Base-by-base conservation (phyloP, 2,797 vertebrate species). In the Sebastes steindachneri region DNA sequence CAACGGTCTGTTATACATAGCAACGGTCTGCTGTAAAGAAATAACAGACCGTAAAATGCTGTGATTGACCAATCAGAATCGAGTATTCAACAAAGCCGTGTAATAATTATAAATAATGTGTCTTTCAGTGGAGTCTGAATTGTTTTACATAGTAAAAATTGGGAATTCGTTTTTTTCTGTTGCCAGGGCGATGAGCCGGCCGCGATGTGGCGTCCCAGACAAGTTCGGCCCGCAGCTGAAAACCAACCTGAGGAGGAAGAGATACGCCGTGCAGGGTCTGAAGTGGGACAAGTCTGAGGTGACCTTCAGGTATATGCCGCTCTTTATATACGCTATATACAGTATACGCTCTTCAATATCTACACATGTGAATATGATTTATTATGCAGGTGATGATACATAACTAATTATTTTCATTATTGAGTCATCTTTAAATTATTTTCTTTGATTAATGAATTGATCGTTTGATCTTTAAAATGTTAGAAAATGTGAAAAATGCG, bases 161-260 rank as follows among this genome's bases (percentile, higher is more conserved):
- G 12, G 28, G 7, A 31, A 4, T 21, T 19, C 63, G 2, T 2
- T 67, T 31, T 31, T 68, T 80, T 37, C 10, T 28, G 73, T 77
- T 81, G 28, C 26, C 88, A 98, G 98, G 87, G 97, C 97, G 15
- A 99, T 99, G 98, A 94, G 86, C 21, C 94, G 93, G 7, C 96
- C 98, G 3, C 96, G 98, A 5, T 99, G 98, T 68, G 98, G 98
- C 0, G 98, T 99, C 80, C 95, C 96, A 0, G 98, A 99, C 86
- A 97, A 97, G 87, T 99, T 98, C 53, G 98, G 98, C 15, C 92
- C 96, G 0, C 92, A 96, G 86, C 92, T 98, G 85, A 99, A 98
- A 90, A 97, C 96, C 76, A 98, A 97, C 73, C 93, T 99, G 73
- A 95, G 98, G 88, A 96, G 96, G 86, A 97, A 96, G 89, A 95